Conservation (phyloP, 2,888 invertebrate genomes). For the Nephrotoma appendiculata region DNA sequence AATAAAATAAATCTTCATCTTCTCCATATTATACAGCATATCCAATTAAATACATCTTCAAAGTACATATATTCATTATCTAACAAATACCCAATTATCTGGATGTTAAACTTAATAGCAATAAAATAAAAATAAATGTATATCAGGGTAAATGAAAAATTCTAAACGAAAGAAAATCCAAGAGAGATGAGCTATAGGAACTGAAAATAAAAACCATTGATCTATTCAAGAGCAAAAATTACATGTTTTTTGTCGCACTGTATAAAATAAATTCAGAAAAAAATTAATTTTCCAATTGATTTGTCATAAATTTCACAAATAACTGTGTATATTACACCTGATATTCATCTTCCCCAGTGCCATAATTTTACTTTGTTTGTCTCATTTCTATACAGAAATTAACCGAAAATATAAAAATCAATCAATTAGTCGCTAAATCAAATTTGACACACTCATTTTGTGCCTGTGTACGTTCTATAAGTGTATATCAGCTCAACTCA, state of each 20-base stretch:
- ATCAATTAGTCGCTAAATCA: background rate
- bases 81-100: slow-evolving; percentile 3
- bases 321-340: background rate
- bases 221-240: background rate
- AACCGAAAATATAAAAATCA: background rate
- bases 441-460: background rate
- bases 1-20: background rate
- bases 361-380: background rate
- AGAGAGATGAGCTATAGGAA: background rate
- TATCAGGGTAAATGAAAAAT: background rate
- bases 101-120: slow-evolving; percentile 3
- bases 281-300: background rate
- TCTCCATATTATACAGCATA: background rate
- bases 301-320: background rate
- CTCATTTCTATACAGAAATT: background rate
- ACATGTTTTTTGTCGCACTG: background rate
- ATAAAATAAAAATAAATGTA: slow-evolving; percentile 2
- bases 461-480: background rate
- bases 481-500: background rate
- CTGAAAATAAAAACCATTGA: background rate
- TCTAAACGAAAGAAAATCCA: background rate
- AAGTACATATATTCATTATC: background rate
- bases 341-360: background rate
- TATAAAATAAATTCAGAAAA: background rate
- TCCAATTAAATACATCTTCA: background rate